Conservation (phyloP, 2,888 invertebrate species). For the Drosophila imparisetae region DNA sequence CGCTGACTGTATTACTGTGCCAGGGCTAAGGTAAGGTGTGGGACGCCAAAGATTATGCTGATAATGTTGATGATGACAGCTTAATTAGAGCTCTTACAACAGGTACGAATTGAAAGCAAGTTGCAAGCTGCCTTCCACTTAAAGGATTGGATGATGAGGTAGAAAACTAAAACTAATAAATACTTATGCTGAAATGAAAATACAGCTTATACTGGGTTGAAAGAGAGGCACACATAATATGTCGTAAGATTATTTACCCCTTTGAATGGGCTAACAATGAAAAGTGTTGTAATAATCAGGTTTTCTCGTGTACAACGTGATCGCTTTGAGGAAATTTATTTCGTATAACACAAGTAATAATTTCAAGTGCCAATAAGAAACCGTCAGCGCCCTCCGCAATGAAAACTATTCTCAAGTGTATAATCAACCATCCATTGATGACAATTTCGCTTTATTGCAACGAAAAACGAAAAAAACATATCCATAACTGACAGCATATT, state of each 20-base stretch:
- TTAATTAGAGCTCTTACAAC: constrained; percentile 53
- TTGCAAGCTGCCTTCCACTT: not conserved
- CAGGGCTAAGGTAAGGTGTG: constrained; percentile 24
- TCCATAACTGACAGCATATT: constrained; percentile 31
- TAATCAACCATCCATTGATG: constrained; percentile 11
- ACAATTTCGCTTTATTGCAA: constrained; percentile 3
- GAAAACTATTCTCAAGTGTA: not conserved
- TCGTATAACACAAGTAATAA: not conserved
- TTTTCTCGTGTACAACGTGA: not conserved
- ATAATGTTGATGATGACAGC: constrained; percentile 57
- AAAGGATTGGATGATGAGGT: constrained; percentile 1
- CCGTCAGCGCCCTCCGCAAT: not conserved
- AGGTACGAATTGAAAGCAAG: not conserved
- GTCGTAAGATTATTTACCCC: not conserved
- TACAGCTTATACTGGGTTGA: not conserved
- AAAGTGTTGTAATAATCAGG: not conserved
- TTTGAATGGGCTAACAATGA: not conserved
- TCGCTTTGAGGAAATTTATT: not conserved
- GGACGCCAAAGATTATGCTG: constrained; percentile 35
- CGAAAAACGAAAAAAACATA: constrained; percentile 2
- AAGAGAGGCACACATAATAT: not conserved
- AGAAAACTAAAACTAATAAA: not conserved
- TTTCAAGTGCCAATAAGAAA: not conserved
- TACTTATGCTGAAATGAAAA: not conserved
- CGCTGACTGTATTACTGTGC: constrained; percentile 37